A percentile compares a stretch with the other conserved stretches of the same genome.
phyloP scores from a whole-genome alignment of 2,888 invertebrate genomes.

The Rotaria magnacalcarata region DNA sequence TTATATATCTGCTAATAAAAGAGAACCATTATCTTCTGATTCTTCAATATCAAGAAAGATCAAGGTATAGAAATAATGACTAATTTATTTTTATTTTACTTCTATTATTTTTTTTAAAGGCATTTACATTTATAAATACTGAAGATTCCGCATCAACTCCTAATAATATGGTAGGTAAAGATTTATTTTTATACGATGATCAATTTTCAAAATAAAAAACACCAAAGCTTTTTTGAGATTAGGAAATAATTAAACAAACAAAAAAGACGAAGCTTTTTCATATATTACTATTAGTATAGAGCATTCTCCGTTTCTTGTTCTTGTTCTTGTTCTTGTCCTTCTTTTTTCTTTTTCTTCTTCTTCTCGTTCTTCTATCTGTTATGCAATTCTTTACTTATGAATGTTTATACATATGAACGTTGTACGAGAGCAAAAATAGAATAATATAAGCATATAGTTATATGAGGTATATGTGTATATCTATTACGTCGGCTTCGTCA shows the following conservation, averaged over 20 bases:
- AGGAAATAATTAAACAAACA: too few species aligned
- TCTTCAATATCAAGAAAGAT: background rate
- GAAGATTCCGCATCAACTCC: background rate
- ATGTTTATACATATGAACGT: background rate
- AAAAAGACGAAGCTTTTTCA: too few species aligned
- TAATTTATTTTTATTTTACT: background rate
- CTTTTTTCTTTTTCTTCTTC: background rate
- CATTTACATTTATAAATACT: conserved; percentile 9
- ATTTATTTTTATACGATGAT: background rate
- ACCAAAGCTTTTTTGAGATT: too few species aligned
- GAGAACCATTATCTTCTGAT: background rate
- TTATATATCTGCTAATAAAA: background rate
- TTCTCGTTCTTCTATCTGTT: background rate
- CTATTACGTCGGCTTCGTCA: background rate
- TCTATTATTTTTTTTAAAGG: background rate
- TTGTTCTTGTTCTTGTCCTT: too few species aligned
- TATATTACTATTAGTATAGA: too few species aligned
- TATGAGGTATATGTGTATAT: background rate
- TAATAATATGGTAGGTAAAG: background rate
- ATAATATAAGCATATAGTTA: background rate
- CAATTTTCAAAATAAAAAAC: background rate
- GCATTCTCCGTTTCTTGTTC: too few species aligned
- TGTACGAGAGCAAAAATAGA: conserved; percentile 11
- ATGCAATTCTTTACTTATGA: background rate
- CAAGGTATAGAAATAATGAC: background rate